Percentiles rank a stretch among this genome's conserved stretches.
These are phyloP conservation scores for Lucilia sericata DNA, from an alignment of 1,140 invertebrate genomes.

Conservation along the genomic window DNA sequence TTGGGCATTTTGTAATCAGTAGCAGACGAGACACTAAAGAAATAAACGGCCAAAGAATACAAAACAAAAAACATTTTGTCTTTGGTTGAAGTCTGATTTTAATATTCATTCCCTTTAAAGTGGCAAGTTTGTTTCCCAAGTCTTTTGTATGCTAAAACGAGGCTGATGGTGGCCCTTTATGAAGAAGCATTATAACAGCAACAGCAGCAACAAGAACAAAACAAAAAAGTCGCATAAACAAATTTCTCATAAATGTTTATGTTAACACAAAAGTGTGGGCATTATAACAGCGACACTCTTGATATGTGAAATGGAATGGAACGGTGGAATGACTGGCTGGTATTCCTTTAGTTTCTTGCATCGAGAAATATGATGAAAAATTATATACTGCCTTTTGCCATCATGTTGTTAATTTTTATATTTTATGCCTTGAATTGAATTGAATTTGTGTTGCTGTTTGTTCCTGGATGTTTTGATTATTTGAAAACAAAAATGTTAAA, in stretches of 20 bases:
- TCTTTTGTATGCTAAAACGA: too few species aligned
- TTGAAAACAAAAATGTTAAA: background rate
- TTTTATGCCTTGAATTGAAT: constrained; percentile 18
- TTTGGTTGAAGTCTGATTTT: background rate
- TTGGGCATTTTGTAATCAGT: constrained; percentile 32
- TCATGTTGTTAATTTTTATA: constrained; percentile 44
- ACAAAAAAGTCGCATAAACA: constrained; percentile 27
- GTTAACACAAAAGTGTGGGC: constrained; percentile 43
- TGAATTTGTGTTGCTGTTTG: background rate
- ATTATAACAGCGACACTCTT: constrained; percentile 39
- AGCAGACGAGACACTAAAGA: constrained; percentile 37
- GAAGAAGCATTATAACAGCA: background rate
- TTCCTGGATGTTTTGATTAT: background rate
- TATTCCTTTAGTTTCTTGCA: background rate
- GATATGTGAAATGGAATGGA: background rate
- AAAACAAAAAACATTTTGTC: background rate
- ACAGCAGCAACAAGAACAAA: background rate
- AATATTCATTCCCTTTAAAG: background rate
- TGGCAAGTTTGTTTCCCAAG: background rate
- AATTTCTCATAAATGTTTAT: constrained; percentile 44
- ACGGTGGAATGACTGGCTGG: background rate
- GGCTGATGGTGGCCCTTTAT: constrained; percentile 22
- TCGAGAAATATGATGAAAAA: constrained; percentile 16
- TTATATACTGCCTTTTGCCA: constrained; percentile 32
- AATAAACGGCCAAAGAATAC: constrained; percentile 17